Percentiles rank a stretch among this genome's conserved stretches.
Evolutionary conservation across 1,140 invertebrate genomes (phyloP).

Genomic region (Cyrtorhinus lividipennis): DNA sequence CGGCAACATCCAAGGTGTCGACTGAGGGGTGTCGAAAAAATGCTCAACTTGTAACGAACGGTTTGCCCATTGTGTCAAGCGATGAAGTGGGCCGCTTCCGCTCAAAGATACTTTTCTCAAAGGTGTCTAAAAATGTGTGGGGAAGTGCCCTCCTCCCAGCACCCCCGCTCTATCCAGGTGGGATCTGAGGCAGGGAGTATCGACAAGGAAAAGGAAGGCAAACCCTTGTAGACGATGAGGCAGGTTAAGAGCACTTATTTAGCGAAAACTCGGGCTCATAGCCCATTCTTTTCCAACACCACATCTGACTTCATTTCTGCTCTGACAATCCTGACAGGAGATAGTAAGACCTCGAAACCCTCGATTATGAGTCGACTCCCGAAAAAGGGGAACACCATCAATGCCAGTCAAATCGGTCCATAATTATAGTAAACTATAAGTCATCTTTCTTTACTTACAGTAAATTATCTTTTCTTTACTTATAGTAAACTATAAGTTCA

Average conservation of each 20-base stretch:
- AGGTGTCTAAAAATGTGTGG: background rate
- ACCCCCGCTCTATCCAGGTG: no score
- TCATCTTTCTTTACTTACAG: no score
- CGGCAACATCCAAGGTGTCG: background rate
- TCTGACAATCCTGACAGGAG: background rate
- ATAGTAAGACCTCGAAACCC: no score
- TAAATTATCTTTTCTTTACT: no score
- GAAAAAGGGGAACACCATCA: no score
- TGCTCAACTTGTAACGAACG: background rate
- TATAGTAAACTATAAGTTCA: no score
- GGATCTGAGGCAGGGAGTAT: background rate
- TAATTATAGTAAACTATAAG: no score
- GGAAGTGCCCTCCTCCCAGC: no score
- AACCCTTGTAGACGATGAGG: background rate
- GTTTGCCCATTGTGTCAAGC: background rate
- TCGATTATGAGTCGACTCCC: no score
- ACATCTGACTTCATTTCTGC: background rate
- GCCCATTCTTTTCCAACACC: background rate
- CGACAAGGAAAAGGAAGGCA: background rate
- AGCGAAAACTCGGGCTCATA: constrained; percentile 1
- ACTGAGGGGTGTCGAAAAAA: constrained; percentile 5
- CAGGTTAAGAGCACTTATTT: background rate
- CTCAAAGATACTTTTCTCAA: background rate
- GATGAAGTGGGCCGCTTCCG: background rate
- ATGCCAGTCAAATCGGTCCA: no score